Base-by-base conservation (phyloP, 35 echinoderm and acorn worm species). In the Stichopus chloronotus region DNA sequence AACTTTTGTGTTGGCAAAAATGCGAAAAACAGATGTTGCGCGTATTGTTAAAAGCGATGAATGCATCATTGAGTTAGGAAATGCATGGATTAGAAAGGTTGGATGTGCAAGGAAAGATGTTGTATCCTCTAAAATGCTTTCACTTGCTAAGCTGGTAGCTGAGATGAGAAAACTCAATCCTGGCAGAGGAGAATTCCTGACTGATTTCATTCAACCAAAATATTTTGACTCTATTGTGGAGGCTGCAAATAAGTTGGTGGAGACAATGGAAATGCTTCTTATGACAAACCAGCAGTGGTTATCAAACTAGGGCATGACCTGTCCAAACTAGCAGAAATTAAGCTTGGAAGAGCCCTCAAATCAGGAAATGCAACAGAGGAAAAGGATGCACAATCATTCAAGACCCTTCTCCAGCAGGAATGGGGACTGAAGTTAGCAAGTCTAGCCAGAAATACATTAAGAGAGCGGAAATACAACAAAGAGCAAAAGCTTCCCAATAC, bases 251-350 rank as follows among this genome's bases (percentile, higher is more conserved):
- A 81, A 53, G 23, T 81, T 9, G 78, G 78, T 52, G 22, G 78
- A 9, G 9, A 81, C 8, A 53, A 22, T 13, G 78, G 78, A 8
- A 55, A 81, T 81, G 25, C 78, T 4, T 52, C 23, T 13, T 81
- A 53, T 9, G 4, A 81, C 8, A 81, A 81, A 19, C 78, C 78
- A 9, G 25, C 78, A 4, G 52, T 30, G 8, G 25, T 81, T 53
- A 65, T 91, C 17, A 94, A 94, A 72, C 72, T 88, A 9, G 92
- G 92, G 9, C 86, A 94, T 88, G 68, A 86, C 10, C 11, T 94
- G 21, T 76, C 55, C 57, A 94, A 79, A 58, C 57, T 65, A 16
- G 86, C 84, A 11, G 25, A 53, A 12, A 76, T 94, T 8, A 78
- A 88, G 68, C 19, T 54, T 25, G 52, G 83, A 14, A 76, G 25